Percentiles rank a stretch among this genome's conserved stretches.
Conservation (phyloP, 2,113 vertebrate species). For the Mirounga angustirostris region DNA sequence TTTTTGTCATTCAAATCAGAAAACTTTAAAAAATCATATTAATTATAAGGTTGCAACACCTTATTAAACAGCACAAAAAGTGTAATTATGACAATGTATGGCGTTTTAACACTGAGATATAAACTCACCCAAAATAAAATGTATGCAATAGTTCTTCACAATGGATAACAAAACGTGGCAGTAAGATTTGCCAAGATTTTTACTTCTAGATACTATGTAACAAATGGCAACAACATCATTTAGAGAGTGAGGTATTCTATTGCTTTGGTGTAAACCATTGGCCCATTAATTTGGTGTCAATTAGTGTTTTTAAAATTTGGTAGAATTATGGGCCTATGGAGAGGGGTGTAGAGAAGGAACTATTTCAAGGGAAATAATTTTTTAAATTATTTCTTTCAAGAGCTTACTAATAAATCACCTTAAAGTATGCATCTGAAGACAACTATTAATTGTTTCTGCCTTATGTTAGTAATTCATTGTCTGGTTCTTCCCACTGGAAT, state of each 20-base stretch:
- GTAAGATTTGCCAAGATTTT: background rate
- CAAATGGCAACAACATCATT: conserved; percentile 55
- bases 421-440: conserved; percentile 28
- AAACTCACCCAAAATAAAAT: background rate
- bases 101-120: background rate
- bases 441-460: conserved; percentile 7
- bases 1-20: background rate
- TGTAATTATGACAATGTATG: background rate
- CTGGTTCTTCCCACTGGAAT: background rate
- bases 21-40: background rate
- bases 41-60: background rate
- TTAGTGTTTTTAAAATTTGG: conserved; percentile 74
- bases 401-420: background rate
- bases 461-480: background rate
- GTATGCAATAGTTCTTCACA: conserved; percentile 48
- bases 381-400: background rate
- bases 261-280: conserved; percentile 62
- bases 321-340: conserved; percentile 63
- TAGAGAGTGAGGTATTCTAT: conserved; percentile 42
- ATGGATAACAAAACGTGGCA: background rate
- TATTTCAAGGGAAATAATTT: conserved; percentile 55
- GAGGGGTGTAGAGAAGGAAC: background rate
- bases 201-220: conserved; percentile 52
- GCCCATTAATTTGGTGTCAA: conserved; percentile 71
- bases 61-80: background rate